Evolutionary conservation across 2,888 invertebrate genomes (phyloP).

Genomic region (Acronicta alni): DNA sequence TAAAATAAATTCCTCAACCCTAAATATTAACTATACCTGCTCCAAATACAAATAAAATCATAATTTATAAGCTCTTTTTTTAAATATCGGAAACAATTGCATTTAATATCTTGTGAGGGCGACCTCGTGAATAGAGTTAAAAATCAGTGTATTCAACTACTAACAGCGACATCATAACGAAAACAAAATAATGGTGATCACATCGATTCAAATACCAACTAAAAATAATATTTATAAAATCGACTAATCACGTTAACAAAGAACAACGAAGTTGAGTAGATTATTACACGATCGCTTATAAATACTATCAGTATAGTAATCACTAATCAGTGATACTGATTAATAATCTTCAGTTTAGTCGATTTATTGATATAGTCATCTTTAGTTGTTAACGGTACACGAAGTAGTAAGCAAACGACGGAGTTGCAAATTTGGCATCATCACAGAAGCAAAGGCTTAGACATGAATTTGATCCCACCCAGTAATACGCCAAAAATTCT

Average conservation of each 20-base stretch:
- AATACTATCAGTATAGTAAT: background rate
- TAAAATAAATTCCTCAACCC: constrained; percentile 30
- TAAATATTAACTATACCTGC: constrained; percentile 9
- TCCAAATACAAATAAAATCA: constrained; percentile 37
- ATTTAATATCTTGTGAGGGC: constrained; percentile 34
- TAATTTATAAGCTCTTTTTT: constrained; percentile 36
- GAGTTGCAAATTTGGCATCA: background rate
- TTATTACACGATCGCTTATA: background rate
- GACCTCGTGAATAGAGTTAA: constrained; percentile 7
- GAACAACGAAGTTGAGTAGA: background rate
- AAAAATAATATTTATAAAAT: constrained; percentile 5
- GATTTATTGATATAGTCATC: constrained; percentile 2
- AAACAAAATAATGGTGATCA: background rate
- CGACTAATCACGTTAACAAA: constrained; percentile 2
- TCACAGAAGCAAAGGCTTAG: too few relatives aligned
- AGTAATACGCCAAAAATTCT: background rate
- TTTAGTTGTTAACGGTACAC: constrained; percentile 11
- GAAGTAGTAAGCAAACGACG: background rate
- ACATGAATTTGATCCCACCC: too few relatives aligned
- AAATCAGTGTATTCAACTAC: constrained; percentile 15
- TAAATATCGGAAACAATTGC: constrained; percentile 28
- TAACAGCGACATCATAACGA: constrained; percentile 23
- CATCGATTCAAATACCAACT: constrained; percentile 2
- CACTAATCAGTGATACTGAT: background rate
- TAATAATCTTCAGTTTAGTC: constrained; percentile 5